Evolutionary conservation across 1,140 invertebrate genomes (phyloP).

Genomic region (Capitella teleta): DNA sequence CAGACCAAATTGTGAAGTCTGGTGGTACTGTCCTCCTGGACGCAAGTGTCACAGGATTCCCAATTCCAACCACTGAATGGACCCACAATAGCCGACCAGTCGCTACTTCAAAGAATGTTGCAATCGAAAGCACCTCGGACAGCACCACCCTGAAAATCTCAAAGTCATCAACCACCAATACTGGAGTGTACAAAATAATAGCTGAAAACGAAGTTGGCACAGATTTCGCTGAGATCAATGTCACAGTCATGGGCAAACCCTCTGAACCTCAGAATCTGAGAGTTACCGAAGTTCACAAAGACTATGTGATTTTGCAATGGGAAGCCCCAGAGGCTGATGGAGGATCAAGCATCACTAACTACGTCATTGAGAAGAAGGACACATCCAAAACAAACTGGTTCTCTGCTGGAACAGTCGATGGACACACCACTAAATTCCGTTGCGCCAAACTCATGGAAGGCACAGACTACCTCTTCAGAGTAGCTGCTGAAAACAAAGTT

Average conservation of each 20-base stretch:
- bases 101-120: background rate
- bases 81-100: slow-evolving; percentile 66
- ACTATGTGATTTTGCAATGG: slow-evolving; percentile 87
- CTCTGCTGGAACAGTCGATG: slow-evolving; percentile 79
- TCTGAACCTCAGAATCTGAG: slow-evolving; percentile 68
- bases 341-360: slow-evolving; percentile 56
- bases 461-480: slow-evolving; percentile 86
- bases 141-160: slow-evolving; percentile 29
- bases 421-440: slow-evolving; percentile 63
- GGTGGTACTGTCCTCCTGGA: slow-evolving; percentile 25
- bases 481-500: slow-evolving; percentile 69
- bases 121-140: slow-evolving; percentile 11
- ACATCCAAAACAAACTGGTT: slow-evolving; percentile 52
- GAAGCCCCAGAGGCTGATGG: slow-evolving; percentile 80
- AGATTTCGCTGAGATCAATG: slow-evolving; percentile 57
- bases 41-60: slow-evolving; percentile 70
- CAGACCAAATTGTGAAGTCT: slow-evolving; percentile 29
- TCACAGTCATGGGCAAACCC: slow-evolving; percentile 9
- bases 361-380: slow-evolving; percentile 73
- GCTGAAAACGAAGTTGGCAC: slow-evolving; percentile 81
- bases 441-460: slow-evolving; percentile 67
- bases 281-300: slow-evolving; percentile 72
- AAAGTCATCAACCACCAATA: slow-evolving; percentile 31
- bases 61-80: slow-evolving; percentile 70
- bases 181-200: slow-evolving; percentile 48